Evolutionary conservation across 2,113 vertebrate species (phyloP), one percentile per base, ranked within the genome.

Genomic region (Sciurus niger): DNA sequence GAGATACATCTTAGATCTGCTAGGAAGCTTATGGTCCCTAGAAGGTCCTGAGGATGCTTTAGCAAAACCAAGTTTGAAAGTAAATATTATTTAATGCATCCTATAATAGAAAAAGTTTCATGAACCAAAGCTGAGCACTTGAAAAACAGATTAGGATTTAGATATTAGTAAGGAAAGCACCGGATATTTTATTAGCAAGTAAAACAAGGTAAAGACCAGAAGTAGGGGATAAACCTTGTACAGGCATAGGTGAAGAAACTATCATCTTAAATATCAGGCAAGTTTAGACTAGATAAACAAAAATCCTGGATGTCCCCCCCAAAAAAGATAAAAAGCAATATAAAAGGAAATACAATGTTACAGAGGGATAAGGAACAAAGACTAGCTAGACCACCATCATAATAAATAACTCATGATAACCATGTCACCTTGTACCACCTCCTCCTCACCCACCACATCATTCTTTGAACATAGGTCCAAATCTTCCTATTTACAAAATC

Each of bases 31-130:
- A 12, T 63, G 65, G 48, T 12, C 25, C 25, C 28, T 30, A 24
- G 7, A 74, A 48, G 22, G 12, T 34, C 28, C 55, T 2, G 13
- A 82, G 43, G 46, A 95, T 87, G 6, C 8, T 63, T 53, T 32
- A 90, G 46, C 6, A 87, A 95, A 80, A 88, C 34, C 80, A 86
- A 90, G 73, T 28, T 6, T 73, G 73, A 77, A 96, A 83, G 93
- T 30, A 11, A 76, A 65, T 17, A 18, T 48, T 86, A 55, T 43
- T 85, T 87, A 89, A 96, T 20, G 12, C 18, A 96, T 13, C 2
- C 48, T 80, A 5, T 37, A 93, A 79, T 14, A 91, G 53, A 76
- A 63, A 78, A 97, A 91, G 30, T 92, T 92, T 96, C 51, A 93
- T 46, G 37, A 89, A 86, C 8, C 63, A 80, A 89, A 91, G 34